Base-by-base conservation (phyloP, 2,113 vertebrate species). In the Prochilodus magdalenae region DNA sequence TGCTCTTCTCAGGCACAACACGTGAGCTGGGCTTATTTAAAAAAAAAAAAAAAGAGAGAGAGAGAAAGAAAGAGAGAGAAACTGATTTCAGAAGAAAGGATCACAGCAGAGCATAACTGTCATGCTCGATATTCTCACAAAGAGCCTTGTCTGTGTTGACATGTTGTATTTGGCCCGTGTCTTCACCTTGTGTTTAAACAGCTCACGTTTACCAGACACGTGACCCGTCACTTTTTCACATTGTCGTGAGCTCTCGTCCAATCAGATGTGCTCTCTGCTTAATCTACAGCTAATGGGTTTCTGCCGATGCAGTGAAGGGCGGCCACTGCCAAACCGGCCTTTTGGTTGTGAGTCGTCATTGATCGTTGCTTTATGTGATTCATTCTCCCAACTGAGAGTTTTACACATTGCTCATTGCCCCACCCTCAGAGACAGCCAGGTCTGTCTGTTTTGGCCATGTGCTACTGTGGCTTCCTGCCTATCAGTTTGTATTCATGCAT, bases 321-420 rank as follows among this genome's bases (percentile, higher is more conserved):
- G 62, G 30, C 69, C 83, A 76, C 79, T 72, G 59, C 71, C 83
- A 83, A 91, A 88, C 90, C 86, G 86, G 73, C 85, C 74, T 88
- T 91, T 93, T 83, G 91, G 15, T 75, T 88, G 90, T 88, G 86
- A 85, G 80, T 66, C 33, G 55, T 89, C 89, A 93, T 75, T 90
- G 88, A 90, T 80, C 83, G 82, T 75, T 81, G 80, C 49, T 87
- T n/a, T 15, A 60, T 53, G 55, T 88, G 88, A 88, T 83, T 86
- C 88, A 87, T 88, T 66, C 57, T 85, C 80, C n/a, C 84, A 73
- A 87, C 71, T 79, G 47, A 65, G 69, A 86, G 62, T 53, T 29
- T 24, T 60, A 82, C 84, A 85, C 87, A 89, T 93, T 86, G 83
- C 87, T 89, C 88, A 75, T 26, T 29, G n/a, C 57, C 57, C 60